These are phyloP conservation scores for Atlantisia rogersi DNA, from an alignment of 2,113 vertebrate species.

Conservation along the genomic window DNA sequence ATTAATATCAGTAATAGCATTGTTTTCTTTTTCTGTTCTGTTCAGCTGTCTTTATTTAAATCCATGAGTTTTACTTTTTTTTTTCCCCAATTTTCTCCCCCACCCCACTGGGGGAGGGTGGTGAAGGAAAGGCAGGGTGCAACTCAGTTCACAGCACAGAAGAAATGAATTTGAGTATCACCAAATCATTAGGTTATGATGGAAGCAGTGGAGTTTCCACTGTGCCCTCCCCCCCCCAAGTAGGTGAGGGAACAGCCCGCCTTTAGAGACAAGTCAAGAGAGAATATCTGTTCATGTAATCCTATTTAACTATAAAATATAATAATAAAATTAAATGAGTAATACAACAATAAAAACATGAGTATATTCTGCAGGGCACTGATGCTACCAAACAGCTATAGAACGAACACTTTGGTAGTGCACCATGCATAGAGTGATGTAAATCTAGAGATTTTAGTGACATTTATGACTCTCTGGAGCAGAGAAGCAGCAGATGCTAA, in stretches of 20 bases:
- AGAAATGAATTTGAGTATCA: not conserved
- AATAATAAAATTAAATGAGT: too few species aligned
- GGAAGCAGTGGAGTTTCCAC: not conserved
- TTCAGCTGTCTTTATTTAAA: too few species aligned
- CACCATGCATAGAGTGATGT: not conserved
- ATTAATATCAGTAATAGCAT: too few species aligned
- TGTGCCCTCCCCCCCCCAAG: not conserved
- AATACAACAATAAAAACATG: not conserved
- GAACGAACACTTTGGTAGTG: not conserved
- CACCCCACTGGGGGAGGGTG: too few species aligned
- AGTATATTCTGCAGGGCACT: not conserved
- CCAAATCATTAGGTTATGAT: not conserved
- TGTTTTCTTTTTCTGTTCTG: too few species aligned
- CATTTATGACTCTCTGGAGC: not conserved
- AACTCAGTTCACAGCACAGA: not conserved
- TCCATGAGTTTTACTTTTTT: too few species aligned
- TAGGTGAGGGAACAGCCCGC: not conserved
- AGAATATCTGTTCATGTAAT: not conserved
- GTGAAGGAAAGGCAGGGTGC: not conserved
- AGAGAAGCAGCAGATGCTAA: not conserved
- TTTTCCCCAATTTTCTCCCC: too few species aligned
- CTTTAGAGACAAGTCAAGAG: not conserved
- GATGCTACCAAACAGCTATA: fast-evolving
- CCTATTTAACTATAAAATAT: not conserved
- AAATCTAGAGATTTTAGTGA: not conserved